A percentile compares a stretch with the other conserved stretches of the same genome.
phyloP scores from a whole-genome alignment of 2,888 invertebrate species.

The Galerucella pusilla region DNA sequence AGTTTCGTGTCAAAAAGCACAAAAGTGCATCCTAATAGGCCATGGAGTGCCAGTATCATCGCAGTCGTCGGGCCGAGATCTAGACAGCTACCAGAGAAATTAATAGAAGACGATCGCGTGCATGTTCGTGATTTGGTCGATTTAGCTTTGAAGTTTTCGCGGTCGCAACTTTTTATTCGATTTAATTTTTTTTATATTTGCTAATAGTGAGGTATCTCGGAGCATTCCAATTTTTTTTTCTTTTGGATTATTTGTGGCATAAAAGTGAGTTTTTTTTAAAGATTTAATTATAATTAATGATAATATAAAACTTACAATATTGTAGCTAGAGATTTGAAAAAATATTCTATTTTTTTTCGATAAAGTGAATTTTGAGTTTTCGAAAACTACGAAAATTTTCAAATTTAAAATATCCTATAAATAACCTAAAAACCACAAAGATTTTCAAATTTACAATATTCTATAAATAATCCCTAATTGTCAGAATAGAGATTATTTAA shows the following conservation, averaged over 20 bases:
- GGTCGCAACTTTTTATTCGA: slow-evolving; percentile 6
- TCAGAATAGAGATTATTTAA: too few species aligned
- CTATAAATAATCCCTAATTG: too few species aligned
- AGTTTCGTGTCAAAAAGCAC: slow-evolving; percentile 44
- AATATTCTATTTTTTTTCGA: too few species aligned
- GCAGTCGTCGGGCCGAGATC: slow-evolving; percentile 52
- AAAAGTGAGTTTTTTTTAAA: not conserved
- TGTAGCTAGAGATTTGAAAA: not conserved
- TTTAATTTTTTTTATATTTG: not conserved
- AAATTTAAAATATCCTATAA: too few species aligned
- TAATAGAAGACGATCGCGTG: slow-evolving; percentile 45
- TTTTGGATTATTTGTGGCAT: not conserved
- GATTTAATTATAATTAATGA: not conserved
- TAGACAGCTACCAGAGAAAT: slow-evolving; percentile 50
- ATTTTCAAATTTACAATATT: too few species aligned
- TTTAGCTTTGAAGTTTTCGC: slow-evolving; percentile 11
- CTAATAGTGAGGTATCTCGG: not conserved
- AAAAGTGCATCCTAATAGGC: slow-evolving; percentile 48
- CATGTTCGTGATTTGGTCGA: slow-evolving; percentile 40
- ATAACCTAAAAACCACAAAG: too few species aligned
- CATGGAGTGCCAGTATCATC: slow-evolving; percentile 53
- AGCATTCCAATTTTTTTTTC: not conserved
- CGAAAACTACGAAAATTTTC: too few species aligned
- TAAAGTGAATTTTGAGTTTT: too few species aligned
- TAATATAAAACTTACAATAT: too few species aligned